Percentiles rank a stretch among this genome's conserved stretches.
phyloP scores from a whole-genome alignment of 1,140 invertebrate genomes.

The Steinernema khuongi region DNA sequence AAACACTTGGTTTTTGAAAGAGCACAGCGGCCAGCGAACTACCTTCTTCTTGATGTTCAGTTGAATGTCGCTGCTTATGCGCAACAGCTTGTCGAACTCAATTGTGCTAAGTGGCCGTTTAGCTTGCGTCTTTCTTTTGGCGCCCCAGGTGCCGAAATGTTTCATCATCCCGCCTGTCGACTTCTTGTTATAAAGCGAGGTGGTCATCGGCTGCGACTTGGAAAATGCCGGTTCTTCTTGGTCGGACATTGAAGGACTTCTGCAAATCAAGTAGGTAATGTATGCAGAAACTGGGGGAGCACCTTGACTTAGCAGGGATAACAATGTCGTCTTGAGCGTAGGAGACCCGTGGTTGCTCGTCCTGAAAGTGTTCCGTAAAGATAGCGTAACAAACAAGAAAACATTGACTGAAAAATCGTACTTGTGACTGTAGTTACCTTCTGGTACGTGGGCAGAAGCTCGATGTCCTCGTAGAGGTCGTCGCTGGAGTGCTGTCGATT shows the following conservation, averaged over 20 bases:
- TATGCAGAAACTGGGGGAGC: background rate
- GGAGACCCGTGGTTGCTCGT: background rate
- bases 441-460: constrained; percentile 23
- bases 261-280: constrained; percentile 17
- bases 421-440: background rate
- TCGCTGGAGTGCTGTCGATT: background rate
- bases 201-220: background rate
- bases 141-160: constrained; percentile 26
- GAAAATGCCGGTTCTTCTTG: background rate
- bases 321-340: background rate
- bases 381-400: constrained; percentile 17
- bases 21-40: background rate
- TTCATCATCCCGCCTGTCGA: background rate
- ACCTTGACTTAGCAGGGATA: background rate
- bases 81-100: constrained; percentile 35
- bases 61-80: constrained; percentile 36
- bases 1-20: constrained; percentile 25
- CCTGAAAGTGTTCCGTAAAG: constrained; percentile 13
- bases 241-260: constrained; percentile 7
- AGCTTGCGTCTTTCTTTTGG: background rate
- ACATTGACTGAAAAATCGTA: constrained; percentile 2
- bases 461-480: constrained; percentile 29
- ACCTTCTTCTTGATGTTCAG: constrained; percentile 38
- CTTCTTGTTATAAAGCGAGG: background rate
- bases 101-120: constrained; percentile 29